Base-by-base conservation (phyloP, 1,140 invertebrate species). In the Drosophila rufa region DNA sequence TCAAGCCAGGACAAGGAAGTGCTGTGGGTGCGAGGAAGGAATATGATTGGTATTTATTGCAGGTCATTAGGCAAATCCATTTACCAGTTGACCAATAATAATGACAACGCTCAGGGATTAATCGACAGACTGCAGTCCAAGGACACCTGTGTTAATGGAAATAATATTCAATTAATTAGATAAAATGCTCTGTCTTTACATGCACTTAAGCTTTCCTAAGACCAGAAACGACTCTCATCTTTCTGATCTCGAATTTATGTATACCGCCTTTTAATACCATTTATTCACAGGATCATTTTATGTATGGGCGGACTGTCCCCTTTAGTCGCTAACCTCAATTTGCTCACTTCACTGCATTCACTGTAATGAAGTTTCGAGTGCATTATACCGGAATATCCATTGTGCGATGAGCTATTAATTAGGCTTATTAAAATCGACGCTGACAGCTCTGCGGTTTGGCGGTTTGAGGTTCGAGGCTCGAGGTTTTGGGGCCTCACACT, bases 381-480 rank as follows among this genome's bases (percentile, higher is more conserved):
- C 51, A 64, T 50, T 67, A 60, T 70, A 61, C 45, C 45, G 15
- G 33, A 65, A 59, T 56, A 33, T 62, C 58, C 65, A 75, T 83
- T 80, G 80, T 59, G 60, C 60, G 57, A 22, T 45, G 61, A 25
- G 59, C 85, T 81, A 84, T 90, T 89, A 89, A 89, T 89, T 90
- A 89, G 85, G 85, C 85, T 75, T 84, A 90, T 89, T 89, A 80
- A 84, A 87, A 79, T 84, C 65, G 62, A 62, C 85, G 80, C 69
- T 84, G 77, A 80, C 73, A 78, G 84, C 68, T 67, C 51, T 90
- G 84, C 61, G 84, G 84, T 90, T 75, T 45, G 55, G 65, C 50
- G 33, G 33, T 36, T 30, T 30, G 27, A 30, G 53, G 56, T 30
- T 30, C 27, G 6, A 30, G 60, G 36, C 61, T 61, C 48, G 70